Base-by-base conservation (phyloP, 1,140 invertebrate genomes). In the Muscidifurax raptorellus region DNA sequence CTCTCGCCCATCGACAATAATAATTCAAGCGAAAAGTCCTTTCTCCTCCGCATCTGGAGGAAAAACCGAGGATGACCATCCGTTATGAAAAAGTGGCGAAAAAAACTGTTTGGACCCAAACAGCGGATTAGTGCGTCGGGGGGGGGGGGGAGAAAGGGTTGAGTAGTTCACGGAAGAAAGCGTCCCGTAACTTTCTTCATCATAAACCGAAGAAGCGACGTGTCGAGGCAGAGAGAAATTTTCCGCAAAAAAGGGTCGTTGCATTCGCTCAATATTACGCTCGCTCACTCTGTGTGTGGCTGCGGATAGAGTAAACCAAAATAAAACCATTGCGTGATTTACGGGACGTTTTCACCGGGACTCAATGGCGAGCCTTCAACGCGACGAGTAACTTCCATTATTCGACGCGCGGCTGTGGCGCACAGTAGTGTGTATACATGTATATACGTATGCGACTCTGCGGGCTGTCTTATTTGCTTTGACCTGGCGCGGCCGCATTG, bases 281-380 rank as follows among this genome's bases (percentile, higher is more conserved):
- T 10, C 59, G 30, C 28, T 76, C 40, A 13, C 13, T 83, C 13
- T 69, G 66, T 71, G 6, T 71, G 32, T 15, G 12, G 71, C 69
- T 22, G 66, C 66, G 66, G 66, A 30, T 7, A 27, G 25, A 28
- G 88, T 87, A 88, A 89, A 89, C 87, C 88, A 86, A 85, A 87
- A 87, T 89, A 89, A 89, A 89, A 89, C 87, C 88, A 87, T 88
- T 74, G 66, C 74, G 82, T 80, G 86, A 88, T 89, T 89, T 89
- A 89, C 86, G 72, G 76, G 72, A 80, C 80, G 59, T 80, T 85
- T 86, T 84, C 86, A 78, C 71, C 77, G 22, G 52, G 32, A 25
- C 67, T 64, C 12, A 59, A 69, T 47, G 18, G 84, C 44, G 10
- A 59, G 22, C 76, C 40, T 75, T 64, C 69, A 22, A 32, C 47